Evolutionary conservation across 64 coral and sea anemone genomes (phyloP).

Genomic region (Acropora yongei): DNA sequence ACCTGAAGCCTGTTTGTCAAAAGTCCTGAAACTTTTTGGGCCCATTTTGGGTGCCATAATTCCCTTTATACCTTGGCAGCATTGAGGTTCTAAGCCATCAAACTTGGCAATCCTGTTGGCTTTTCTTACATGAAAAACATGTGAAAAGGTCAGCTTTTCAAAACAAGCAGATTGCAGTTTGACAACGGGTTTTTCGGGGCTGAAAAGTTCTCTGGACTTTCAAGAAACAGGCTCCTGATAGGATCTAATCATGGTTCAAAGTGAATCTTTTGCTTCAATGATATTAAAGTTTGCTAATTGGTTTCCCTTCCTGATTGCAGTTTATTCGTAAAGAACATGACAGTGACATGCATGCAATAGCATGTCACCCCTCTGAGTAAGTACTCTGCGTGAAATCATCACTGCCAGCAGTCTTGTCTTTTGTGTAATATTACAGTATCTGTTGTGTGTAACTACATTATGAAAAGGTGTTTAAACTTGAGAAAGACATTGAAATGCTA

Average conservation of each 20-base stretch:
- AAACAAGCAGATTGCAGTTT: too few relatives aligned
- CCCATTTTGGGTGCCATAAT: too few relatives aligned
- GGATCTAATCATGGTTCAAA: background rate
- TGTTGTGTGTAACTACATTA: too few relatives aligned
- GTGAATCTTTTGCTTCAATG: background rate
- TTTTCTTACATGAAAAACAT: too few relatives aligned
- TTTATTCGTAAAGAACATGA: constrained; percentile 91
- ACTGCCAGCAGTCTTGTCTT: background rate
- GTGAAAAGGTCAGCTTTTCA: too few relatives aligned
- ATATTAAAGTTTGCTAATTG: background rate
- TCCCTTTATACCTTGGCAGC: too few relatives aligned
- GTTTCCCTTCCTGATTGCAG: constrained; percentile 52
- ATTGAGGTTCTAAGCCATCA: too few relatives aligned
- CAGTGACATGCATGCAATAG: constrained; percentile 85
- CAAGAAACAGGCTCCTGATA: background rate
- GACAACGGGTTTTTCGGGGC: too few relatives aligned
- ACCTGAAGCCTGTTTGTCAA: too few relatives aligned
- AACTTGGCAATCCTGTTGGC: too few relatives aligned
- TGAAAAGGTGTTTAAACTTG: background rate
- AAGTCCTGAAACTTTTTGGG: too few relatives aligned
- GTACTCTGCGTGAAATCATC: constrained; percentile 14
- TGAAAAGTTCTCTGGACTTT: background rate
- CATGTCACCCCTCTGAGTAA: constrained; percentile 90
- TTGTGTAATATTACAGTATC: background rate
- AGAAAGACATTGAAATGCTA: background rate